phyloP scores from a whole-genome alignment of 2,113 vertebrate genomes.

The Stictonetta naevosa region DNA sequence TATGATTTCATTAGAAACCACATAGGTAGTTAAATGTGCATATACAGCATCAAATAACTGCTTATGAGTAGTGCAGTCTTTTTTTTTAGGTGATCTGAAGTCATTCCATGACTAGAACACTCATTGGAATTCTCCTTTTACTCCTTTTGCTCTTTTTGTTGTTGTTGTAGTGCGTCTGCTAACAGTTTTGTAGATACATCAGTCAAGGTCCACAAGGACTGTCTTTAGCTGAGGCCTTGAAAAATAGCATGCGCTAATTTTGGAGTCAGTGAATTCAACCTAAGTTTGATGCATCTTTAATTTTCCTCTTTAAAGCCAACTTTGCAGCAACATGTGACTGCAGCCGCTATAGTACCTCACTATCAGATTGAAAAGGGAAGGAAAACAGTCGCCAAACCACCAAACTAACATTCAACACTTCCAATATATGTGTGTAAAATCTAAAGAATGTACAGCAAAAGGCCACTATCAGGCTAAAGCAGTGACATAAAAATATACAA shows the following conservation, averaged over 20 bases:
- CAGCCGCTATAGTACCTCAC: neutral
- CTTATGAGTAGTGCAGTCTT: neutral
- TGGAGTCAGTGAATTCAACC: neutral
- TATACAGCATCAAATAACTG: neutral
- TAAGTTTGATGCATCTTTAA: neutral
- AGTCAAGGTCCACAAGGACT: neutral
- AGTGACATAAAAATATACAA: conserved; percentile 40
- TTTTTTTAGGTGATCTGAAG: neutral
- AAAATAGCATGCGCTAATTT: neutral
- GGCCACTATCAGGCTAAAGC: conserved; percentile 12
- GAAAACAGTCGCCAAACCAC: neutral
- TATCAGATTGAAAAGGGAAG: neutral
- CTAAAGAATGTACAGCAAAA: conserved; percentile 26
- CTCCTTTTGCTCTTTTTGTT: neutral
- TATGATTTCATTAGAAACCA: neutral
- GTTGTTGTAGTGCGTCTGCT: neutral
- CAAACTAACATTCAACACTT: conserved; percentile 10
- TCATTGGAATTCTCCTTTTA: neutral
- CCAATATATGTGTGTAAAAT: conserved; percentile 28
- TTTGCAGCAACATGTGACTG: neutral
- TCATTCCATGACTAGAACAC: neutral
- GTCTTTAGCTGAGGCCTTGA: neutral
- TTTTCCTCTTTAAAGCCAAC: neutral
- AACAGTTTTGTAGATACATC: neutral
- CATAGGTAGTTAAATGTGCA: neutral